Base-by-base conservation (phyloP, 2,113 vertebrate genomes). In the Ramphastos sulfuratus region DNA sequence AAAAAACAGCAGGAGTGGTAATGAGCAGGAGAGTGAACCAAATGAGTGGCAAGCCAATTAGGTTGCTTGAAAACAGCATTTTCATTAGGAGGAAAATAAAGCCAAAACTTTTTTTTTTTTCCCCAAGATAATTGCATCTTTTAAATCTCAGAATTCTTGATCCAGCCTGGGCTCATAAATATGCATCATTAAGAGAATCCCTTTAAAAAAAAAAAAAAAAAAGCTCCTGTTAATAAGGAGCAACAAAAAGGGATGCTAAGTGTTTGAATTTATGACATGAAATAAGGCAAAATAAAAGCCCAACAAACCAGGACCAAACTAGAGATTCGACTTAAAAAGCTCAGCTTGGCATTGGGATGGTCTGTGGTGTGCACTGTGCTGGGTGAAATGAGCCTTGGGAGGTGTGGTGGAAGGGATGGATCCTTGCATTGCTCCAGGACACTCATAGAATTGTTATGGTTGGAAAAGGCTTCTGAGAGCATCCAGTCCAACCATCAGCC, bases 41-140 rank as follows among this genome's bases (percentile, higher is more conserved):
- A 91, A 86, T 24, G 87, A 77, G 71, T 92, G 96, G 96, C 94
- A 96, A 97, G 97, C 95, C 97, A 97, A 97, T 98, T 98, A 97
- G 95, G 84, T 92, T 84, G 95, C 96, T 96, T 96, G 95, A 97
- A 96, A 97, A 95, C 91, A 69, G 76, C 79, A 94, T 93, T 86
- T 95, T 97, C 93, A 78, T 97, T 96, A 96, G 96, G 94, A 95
- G 81, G 97, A 96, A 96, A 93, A 97, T 92, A 93, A 97, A 97
- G 95, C 86, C 94, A 31, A 95, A 97, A 98, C 82, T 97, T 97
- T 42, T 42, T 42, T 42, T 42, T 42, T 15, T 44, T 44, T 44
- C 15, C 15, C 15, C 15, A 84, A 94, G 97, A 96, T 98, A 98
- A 98, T 97, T 97, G 96, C 96, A 76, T 96, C 97, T 98, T 97